Conservation (phyloP, 2,797 vertebrate species). For the Rhinogobio ventralis region DNA sequence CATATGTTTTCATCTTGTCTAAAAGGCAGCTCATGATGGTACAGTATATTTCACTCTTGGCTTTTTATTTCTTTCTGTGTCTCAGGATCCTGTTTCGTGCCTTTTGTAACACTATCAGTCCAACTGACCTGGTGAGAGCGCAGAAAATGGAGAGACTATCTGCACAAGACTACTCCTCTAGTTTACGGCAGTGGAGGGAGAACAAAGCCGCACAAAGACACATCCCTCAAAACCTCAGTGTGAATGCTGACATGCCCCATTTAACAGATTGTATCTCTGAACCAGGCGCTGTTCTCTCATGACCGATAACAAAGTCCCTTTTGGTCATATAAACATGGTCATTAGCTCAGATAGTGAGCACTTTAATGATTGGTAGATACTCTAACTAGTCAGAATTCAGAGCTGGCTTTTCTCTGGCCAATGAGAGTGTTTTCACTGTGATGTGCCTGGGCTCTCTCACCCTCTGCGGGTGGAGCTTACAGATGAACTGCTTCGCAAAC, state of each 20-base stretch:
- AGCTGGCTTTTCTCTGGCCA: conserved; percentile 26
- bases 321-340: not conserved
- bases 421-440: conserved; percentile 29
- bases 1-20: not conserved
- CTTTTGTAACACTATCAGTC: conserved; percentile 79
- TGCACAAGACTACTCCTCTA: conserved; percentile 58
- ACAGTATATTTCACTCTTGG: not conserved
- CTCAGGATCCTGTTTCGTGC: conserved; percentile 80
- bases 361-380: conserved; percentile 7
- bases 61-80: conserved; percentile 51
- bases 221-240: conserved; percentile 40
- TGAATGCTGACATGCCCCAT: conserved; percentile 54
- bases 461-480: not conserved
- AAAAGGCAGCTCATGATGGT: not conserved
- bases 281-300: conserved; percentile 57
- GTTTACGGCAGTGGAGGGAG: conserved; percentile 72
- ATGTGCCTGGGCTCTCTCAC: not conserved
- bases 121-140: conserved; percentile 71
- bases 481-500: not conserved
- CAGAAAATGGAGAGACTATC: conserved; percentile 69
- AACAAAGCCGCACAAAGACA: conserved; percentile 30
- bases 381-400: not conserved
- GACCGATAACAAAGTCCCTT: conserved; percentile 45
- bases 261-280: conserved; percentile 30
- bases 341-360: conserved; percentile 14